Evolutionary conservation across 2,888 invertebrate genomes (phyloP).

Genomic region (Nephrotoma guestfalica): DNA sequence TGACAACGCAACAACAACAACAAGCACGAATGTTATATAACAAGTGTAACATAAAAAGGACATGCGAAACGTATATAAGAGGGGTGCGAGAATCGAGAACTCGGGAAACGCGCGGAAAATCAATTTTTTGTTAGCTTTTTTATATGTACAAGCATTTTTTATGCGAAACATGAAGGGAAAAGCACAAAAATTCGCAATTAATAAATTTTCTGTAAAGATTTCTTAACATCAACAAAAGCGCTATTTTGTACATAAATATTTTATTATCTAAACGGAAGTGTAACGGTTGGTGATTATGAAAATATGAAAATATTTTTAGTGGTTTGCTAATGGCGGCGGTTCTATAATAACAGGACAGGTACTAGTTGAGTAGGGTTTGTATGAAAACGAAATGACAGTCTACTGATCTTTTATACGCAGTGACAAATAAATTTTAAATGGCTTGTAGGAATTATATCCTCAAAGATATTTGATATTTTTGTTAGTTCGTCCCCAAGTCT

Average conservation of each 20-base stretch:
- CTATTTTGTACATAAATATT: background rate
- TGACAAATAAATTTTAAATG: no score
- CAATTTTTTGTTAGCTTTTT: background rate
- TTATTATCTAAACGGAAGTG: background rate
- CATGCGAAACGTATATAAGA: background rate
- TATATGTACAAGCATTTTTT: background rate
- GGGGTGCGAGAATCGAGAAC: background rate
- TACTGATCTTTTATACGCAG: no score
- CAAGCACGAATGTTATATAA: background rate
- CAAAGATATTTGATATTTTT: no score
- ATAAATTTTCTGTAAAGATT: background rate
- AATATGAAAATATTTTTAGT: background rate
- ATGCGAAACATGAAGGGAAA: background rate
- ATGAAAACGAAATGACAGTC: no score
- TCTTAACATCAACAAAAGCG: background rate
- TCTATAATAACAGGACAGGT: no score
- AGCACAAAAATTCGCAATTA: background rate
- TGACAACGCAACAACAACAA: background rate
- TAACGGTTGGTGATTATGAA: background rate
- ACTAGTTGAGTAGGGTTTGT: no score
- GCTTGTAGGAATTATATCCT: no score
- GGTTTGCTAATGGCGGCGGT: background rate
- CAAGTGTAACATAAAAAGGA: background rate
- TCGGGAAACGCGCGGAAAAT: background rate
- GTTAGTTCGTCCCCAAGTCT: no score